Conservation (phyloP, 2,797 vertebrate species). For the Gorsachius magnificus region DNA sequence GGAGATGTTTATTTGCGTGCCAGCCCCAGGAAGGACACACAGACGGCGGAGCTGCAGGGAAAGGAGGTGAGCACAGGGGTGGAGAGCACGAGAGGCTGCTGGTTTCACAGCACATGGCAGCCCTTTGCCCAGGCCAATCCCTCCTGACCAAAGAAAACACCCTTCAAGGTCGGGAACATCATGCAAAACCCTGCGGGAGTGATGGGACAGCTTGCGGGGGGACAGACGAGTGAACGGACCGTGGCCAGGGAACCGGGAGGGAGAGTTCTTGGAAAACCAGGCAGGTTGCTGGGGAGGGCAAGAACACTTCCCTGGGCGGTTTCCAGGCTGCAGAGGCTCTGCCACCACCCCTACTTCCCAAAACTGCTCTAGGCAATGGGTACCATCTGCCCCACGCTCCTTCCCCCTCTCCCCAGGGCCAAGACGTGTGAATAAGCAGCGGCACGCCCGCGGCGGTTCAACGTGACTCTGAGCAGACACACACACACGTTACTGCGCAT, state of each 20-base stretch:
- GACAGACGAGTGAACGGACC: fast-evolving
- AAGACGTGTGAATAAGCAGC: not conserved
- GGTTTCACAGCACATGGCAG: not conserved
- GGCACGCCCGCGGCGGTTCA: fast-evolving
- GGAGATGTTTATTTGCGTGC: not conserved
- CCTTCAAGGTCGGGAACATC: not conserved
- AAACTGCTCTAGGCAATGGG: not conserved
- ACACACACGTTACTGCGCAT: fast-evolving
- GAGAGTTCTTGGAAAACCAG: not conserved
- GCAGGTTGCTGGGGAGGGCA: not conserved
- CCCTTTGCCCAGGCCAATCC: fast-evolving
- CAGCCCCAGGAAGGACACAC: not conserved
- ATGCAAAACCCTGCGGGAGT: fast-evolving
- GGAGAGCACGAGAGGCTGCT: not conserved
- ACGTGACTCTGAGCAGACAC: not conserved
- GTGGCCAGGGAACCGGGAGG: fast-evolving
- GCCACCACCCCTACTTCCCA: not conserved
- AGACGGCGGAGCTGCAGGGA: not conserved
- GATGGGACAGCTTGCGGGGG: not conserved
- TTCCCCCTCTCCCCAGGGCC: not conserved
- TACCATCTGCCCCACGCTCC: not conserved
- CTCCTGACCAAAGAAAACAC: not conserved
- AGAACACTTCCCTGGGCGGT: not conserved
- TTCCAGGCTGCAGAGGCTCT: not conserved
- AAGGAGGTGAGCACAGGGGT: not conserved